Base-by-base conservation (phyloP, 2,888 invertebrate genomes). In the Tinea pellionella region DNA sequence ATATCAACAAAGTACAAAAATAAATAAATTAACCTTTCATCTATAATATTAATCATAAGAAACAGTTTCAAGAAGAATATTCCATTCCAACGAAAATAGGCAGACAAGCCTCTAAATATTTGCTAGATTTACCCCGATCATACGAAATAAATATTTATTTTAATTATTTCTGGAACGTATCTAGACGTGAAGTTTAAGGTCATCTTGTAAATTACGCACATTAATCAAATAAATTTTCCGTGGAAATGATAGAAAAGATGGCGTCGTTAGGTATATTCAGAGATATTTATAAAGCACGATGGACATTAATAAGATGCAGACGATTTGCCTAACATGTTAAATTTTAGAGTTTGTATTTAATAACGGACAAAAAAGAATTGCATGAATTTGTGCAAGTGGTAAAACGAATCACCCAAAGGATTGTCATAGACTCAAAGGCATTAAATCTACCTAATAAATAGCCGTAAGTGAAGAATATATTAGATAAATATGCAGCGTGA, bases 21-120 rank as follows among this genome's bases (percentile, higher is more conserved):
- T 53, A 53, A 53, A 53, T 24, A 53, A 24, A 19, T 24, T 16
- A 47, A 24, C 24, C 53, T 65, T 64, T 65, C 63, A 63, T 65
- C 63, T 63, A n/a, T 15, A 59, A 15, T 42, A 61, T 61, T 59
- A 62, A 62, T 62, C 59, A 61, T 63, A 61, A 12, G 16, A 32
- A 53, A 62, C 16, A 18, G 24, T 53, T 24, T 53, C 6, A n/a
- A 53, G 53, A 24, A 15, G 16, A 47, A 15, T 47, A 47, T 47
- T 47, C 55, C 55, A 24, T 41, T 41, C 55, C 55, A 55, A 55
- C 19, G 24, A 19, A 57, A 30, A 57, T 32, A 57, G 2, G 32
- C 19, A n/a, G 57, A 57, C 32, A 15, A 4, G 32, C 57, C 57
- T 19, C 57, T 32, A 32, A 30, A 32, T 15, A 57, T 19, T 32